Conservation (phyloP, 2,797 vertebrate genomes). For the Ctenopoma multispine region DNA sequence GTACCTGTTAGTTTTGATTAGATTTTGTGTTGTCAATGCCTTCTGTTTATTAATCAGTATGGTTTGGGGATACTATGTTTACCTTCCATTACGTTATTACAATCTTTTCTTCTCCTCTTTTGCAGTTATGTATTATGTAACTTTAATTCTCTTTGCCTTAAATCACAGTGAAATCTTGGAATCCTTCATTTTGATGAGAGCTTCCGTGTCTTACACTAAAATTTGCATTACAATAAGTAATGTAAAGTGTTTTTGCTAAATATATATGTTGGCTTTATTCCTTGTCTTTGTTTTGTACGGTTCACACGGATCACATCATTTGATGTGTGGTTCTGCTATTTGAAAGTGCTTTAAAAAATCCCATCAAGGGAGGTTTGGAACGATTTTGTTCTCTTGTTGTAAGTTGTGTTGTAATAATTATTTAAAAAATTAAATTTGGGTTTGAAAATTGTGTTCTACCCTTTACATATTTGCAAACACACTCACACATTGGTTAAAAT, state of each 20-base stretch:
- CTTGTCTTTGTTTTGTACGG: background rate
- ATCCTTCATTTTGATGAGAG: slow-evolving; percentile 21
- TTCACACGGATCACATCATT: background rate
- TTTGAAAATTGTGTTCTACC: background rate
- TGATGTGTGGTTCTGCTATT: slow-evolving; percentile 37
- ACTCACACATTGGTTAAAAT: too few species aligned
- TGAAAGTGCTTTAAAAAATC: slow-evolving; percentile 22
- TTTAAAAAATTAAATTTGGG: background rate
- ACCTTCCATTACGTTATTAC: background rate
- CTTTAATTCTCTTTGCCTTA: slow-evolving; percentile 37
- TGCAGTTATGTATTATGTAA: slow-evolving; percentile 1
- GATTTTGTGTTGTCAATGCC: background rate
- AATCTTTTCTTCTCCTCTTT: background rate
- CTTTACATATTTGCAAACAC: background rate
- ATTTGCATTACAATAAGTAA: slow-evolving; percentile 27
- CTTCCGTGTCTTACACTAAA: background rate
- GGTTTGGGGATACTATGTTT: slow-evolving; percentile 2
- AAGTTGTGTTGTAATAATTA: background rate
- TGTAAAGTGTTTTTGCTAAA: slow-evolving; percentile 20
- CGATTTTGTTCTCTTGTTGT: background rate
- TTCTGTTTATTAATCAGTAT: slow-evolving; percentile 9
- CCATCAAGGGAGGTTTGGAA: background rate
- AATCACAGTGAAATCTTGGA: slow-evolving; percentile 17
- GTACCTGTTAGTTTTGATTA: background rate
- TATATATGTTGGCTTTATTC: background rate